Base-by-base conservation (phyloP, 2,797 vertebrate species). In the Manis javanica region DNA sequence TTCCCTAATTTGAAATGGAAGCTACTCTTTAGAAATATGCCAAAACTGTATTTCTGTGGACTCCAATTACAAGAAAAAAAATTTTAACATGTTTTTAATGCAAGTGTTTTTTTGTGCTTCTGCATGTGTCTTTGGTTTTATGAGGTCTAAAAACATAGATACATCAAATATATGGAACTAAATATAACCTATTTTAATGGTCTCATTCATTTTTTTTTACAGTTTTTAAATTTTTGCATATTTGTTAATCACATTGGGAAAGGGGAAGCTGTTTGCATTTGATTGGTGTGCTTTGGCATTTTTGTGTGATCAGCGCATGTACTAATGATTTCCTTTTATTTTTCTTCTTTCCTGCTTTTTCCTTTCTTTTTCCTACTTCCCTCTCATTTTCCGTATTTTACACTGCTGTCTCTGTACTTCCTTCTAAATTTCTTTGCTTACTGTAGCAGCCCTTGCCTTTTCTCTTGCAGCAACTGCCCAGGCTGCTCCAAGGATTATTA, bases 361-460 rank as follows among this genome's bases (percentile, higher is more conserved):
- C 90, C 94, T 98, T 94, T 95, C 98, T 98, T 98, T 98, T 97
- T 95, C 96, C 96, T 75, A 64, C 90, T 96, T 69, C 93, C 79
- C 63, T 95, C 95, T 97, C 95, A 97, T 94, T 96, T 97, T 97
- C 97, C 97, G 95, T 96, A 69, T 98, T 98, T 98, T 98, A 78
- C 96, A 98, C 98, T 98, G 97, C 98, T 98, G 4, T 98, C 98
- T 98, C 98, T 97, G 95, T 96, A 98, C 98, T 98, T 96, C 95
- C 98, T 98, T 98, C 98, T 99, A 83, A 97, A 98, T 99, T 99
- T 99, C 98, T 98, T 98, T 98, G 98, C 99, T 99, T 99, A 99
- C 99, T 98, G 98, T 99, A 99, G 99, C 99, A 99, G 99, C 99
- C 99, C 99, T 99, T 98, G 99, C 99, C 98, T 99, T 99, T 99